A percentile compares a stretch with the other conserved stretches of the same genome.
Evolutionary conservation across 2,797 vertebrate genomes (phyloP).

Genomic region (Discoglossus pictus): DNA sequence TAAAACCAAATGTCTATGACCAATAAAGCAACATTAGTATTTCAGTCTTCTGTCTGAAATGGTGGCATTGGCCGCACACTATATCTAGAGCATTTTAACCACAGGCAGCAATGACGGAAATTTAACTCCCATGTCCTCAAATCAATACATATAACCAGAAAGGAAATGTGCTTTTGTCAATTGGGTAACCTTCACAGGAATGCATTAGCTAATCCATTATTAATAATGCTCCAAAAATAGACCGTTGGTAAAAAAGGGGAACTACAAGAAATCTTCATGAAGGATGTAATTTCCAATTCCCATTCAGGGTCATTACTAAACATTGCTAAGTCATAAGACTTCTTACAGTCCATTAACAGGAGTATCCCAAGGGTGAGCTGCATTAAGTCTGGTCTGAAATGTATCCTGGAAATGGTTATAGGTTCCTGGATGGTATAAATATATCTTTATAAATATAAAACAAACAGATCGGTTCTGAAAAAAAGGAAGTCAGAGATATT

Average conservation of each 20-base stretch:
- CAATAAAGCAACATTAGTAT: too few species aligned
- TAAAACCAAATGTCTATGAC: too few species aligned
- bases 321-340: neutral
- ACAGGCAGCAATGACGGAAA: constrained; percentile 25
- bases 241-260: constrained; percentile 4
- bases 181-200: constrained; percentile 44
- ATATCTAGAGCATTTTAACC: constrained; percentile 6
- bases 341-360: constrained; percentile 1
- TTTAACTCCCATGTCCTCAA: constrained; percentile 28
- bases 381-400: too few species aligned
- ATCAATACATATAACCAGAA: constrained; percentile 44
- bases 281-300: neutral
- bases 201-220: constrained; percentile 39
- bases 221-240: constrained; percentile 38
- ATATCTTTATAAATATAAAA: too few species aligned
- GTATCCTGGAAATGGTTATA: too few species aligned
- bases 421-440: too few species aligned
- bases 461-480: too few species aligned
- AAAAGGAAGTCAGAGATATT: too few species aligned
- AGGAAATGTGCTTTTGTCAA: constrained; percentile 41
- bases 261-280: neutral
- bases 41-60: too few species aligned
- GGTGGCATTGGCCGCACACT: too few species aligned
- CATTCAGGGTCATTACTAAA: neutral
- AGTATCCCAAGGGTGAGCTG: too few species aligned